These are phyloP conservation scores for Heterotis niloticus DNA, from an alignment of 2,113 vertebrate genomes.

Conservation along the genomic window DNA sequence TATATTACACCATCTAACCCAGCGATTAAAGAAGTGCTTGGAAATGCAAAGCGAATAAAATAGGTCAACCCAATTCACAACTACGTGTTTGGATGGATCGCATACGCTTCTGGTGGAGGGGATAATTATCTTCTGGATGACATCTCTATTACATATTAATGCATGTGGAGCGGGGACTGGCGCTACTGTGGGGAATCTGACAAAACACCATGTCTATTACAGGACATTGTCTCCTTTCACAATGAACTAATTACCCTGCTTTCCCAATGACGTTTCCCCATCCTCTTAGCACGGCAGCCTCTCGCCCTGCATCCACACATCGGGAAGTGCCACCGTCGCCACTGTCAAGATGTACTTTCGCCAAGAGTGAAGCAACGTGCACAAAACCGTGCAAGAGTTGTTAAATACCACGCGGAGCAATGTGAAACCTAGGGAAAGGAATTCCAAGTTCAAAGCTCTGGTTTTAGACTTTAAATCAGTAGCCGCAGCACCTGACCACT, in stretches of 20 bases:
- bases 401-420: no score
- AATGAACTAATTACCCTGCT: constrained; percentile 24
- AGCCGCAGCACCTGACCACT: no score
- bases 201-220: constrained; percentile 24
- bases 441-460: no score
- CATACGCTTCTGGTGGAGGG: constrained; percentile 9
- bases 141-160: constrained; percentile 27
- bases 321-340: no score
- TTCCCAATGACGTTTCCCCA: constrained; percentile 1
- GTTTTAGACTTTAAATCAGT: no score
- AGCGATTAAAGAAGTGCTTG: not conserved
- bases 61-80: constrained; percentile 6
- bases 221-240: constrained; percentile 20
- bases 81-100: constrained; percentile 12
- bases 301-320: no score
- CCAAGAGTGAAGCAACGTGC: no score
- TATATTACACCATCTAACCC: not conserved
- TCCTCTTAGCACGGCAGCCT: not conserved
- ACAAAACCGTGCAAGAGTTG: no score
- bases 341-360: no score
- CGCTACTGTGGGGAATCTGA: constrained; percentile 15
- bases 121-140: constrained; percentile 24
- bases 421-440: no score
- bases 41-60: constrained; percentile 9
- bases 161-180: constrained; percentile 16